Evolutionary conservation across 2,797 vertebrate genomes (phyloP).

Genomic region (Syngnathus acus): DNA sequence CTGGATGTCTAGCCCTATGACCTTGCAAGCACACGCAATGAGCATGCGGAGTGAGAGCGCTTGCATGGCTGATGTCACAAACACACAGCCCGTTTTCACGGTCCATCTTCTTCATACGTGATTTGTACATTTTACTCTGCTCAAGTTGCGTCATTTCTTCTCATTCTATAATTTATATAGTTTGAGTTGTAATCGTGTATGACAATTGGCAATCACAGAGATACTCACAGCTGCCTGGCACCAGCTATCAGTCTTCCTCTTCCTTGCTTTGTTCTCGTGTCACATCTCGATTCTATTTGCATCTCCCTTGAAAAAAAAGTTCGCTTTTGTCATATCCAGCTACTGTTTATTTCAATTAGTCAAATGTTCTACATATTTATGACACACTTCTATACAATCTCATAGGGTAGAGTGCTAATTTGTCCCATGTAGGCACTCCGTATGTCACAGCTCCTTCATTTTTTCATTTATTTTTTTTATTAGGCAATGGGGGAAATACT

Average conservation of each 20-base stretch:
- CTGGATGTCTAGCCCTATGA: constrained; percentile 60
- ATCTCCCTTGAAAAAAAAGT: constrained; percentile 1
- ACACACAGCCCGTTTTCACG: constrained; percentile 36
- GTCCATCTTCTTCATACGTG: constrained; percentile 19
- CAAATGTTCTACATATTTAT: constrained; percentile 23
- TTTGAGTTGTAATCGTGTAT: neutral
- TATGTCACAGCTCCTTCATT: neutral
- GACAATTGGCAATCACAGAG: constrained; percentile 14
- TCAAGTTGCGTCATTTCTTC: neutral
- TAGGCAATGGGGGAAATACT: neutral
- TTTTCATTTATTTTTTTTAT: neutral
- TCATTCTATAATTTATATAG: neutral
- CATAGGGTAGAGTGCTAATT: neutral
- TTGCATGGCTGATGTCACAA: constrained; percentile 53
- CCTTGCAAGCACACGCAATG: constrained; percentile 66
- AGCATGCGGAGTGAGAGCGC: constrained; percentile 50
- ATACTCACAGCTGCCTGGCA: constrained; percentile 36
- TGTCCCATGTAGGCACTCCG: neutral
- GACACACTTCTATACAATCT: neutral
- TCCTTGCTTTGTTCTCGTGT: constrained; percentile 30
- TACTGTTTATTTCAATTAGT: constrained; percentile 34
- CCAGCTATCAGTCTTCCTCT: constrained; percentile 19
- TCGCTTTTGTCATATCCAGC: constrained; percentile 20
- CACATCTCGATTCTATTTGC: constrained; percentile 8
- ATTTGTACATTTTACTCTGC: neutral